Evolutionary conservation across 2,888 invertebrate species (phyloP).

Genomic region (Calliopum simillimum): DNA sequence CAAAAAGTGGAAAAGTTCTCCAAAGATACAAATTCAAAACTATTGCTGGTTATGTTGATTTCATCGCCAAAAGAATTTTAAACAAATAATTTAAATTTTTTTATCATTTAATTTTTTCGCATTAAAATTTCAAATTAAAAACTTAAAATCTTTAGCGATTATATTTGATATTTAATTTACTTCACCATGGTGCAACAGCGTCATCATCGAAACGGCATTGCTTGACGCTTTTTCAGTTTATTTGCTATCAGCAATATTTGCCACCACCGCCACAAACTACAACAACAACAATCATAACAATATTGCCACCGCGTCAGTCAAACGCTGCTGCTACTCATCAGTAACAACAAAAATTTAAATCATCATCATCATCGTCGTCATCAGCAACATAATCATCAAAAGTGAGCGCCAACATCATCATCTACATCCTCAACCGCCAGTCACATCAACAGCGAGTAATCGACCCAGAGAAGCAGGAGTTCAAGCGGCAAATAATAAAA

Average conservation of each 20-base stretch:
- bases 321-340: conserved; percentile 18
- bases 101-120: too few species aligned
- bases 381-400: conserved; percentile 35
- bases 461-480: conserved; percentile 44
- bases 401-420: conserved; percentile 21
- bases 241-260: conserved; percentile 9
- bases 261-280: conserved; percentile 19
- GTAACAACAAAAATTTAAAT: conserved; percentile 39
- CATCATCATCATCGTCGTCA: conserved; percentile 28
- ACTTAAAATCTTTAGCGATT: too few species aligned
- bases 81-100: too few species aligned
- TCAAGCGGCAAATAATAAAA: conserved; percentile 46
- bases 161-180: too few species aligned
- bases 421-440: conserved; percentile 8
- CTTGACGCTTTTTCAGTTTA: not conserved
- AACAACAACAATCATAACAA: conserved; percentile 23
- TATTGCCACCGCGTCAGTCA: conserved; percentile 19
- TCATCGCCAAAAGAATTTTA: too few species aligned
- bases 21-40: too few species aligned
- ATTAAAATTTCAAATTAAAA: too few species aligned
- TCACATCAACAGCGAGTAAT: conserved; percentile 28
- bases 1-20: too few species aligned
- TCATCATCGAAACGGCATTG: conserved; percentile 27
- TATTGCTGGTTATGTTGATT: too few species aligned
- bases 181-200: conserved; percentile 30